Conservation (phyloP, 2,797 vertebrate species). For the Echeneis naucrates region DNA sequence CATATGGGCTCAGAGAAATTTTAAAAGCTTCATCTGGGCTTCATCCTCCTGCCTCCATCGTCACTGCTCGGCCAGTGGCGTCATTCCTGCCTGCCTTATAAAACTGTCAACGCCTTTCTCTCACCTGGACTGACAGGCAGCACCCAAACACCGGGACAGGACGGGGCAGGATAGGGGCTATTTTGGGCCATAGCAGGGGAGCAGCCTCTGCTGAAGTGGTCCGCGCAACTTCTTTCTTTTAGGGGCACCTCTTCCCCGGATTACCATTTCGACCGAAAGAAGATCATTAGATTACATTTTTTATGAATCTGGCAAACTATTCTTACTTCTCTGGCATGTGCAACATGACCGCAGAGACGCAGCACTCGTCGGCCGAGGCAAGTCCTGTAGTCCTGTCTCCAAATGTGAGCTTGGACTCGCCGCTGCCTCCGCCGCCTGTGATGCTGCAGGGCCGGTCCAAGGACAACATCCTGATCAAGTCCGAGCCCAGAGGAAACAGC, state of each 20-base stretch:
- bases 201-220: too few species aligned
- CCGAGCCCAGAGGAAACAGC: constrained; percentile 84
- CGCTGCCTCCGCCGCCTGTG: constrained; percentile 77
- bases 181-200: constrained; percentile 31
- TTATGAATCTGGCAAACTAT: constrained; percentile 93
- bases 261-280: constrained; percentile 35
- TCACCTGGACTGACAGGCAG: constrained; percentile 82
- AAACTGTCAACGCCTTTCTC: constrained; percentile 80
- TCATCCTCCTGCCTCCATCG: constrained; percentile 60
- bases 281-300: constrained; percentile 61
- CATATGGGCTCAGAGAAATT: constrained; percentile 1
- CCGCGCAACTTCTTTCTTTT: not conserved
- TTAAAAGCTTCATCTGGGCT: not conserved
- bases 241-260: not conserved
- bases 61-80: constrained; percentile 76
- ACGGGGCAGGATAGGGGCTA: constrained; percentile 37
- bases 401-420: constrained; percentile 81
- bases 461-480: constrained; percentile 85
- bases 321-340: constrained; percentile 92
- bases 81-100: constrained; percentile 82
- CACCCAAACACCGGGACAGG: constrained; percentile 46
- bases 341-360: constrained; percentile 89
- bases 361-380: constrained; percentile 85
- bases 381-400: constrained; percentile 87
- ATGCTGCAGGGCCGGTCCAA: constrained; percentile 80